A percentile compares a stretch with the other conserved stretches of the same genome.
Evolutionary conservation across 2,888 invertebrate species (phyloP).

Genomic region (Nematopogon swammerdamellus): DNA sequence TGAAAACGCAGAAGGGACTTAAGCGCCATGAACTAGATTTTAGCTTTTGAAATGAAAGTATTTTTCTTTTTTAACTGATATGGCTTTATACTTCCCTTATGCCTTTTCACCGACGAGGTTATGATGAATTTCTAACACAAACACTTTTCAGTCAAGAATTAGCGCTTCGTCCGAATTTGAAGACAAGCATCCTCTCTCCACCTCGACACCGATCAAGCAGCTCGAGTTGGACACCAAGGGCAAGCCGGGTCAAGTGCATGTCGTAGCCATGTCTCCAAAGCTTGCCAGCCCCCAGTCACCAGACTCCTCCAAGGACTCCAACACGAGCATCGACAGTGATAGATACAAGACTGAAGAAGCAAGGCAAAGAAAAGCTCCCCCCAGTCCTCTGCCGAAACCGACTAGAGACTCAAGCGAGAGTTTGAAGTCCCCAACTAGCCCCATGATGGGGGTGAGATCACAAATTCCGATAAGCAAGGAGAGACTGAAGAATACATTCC

Average conservation of each 20-base stretch:
- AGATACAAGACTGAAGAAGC: slow-evolving; percentile 3
- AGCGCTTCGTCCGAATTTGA: slow-evolving; percentile 18
- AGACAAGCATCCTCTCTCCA: slow-evolving; percentile 26
- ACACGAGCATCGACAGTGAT: background rate
- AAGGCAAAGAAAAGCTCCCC: slow-evolving; percentile 12
- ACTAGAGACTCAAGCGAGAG: background rate
- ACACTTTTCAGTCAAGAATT: background rate
- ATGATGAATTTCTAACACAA: no score
- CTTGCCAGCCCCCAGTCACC: slow-evolving; percentile 10
- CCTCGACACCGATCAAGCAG: slow-evolving; percentile 40
- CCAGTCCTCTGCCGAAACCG: slow-evolving; percentile 17
- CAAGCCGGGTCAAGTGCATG: slow-evolving; percentile 20
- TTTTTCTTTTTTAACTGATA: no score
- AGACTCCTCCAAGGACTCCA: slow-evolving; percentile 2
- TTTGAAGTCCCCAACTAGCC: slow-evolving; percentile 10
- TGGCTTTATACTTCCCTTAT: no score
- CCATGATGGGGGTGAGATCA: slow-evolving; percentile 13
- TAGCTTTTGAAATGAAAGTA: no score
- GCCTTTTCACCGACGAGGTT: no score
- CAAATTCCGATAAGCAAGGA: slow-evolving; percentile 22
- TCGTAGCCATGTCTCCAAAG: slow-evolving; percentile 44
- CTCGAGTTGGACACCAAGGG: slow-evolving; percentile 14
- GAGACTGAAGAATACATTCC: slow-evolving; percentile 14
- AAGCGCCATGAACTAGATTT: no score
- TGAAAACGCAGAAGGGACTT: no score